A percentile compares a stretch with the other conserved stretches of the same genome.
Evolutionary conservation across 2,113 vertebrate genomes (phyloP).

Genomic region (Cromileptes altivelis): DNA sequence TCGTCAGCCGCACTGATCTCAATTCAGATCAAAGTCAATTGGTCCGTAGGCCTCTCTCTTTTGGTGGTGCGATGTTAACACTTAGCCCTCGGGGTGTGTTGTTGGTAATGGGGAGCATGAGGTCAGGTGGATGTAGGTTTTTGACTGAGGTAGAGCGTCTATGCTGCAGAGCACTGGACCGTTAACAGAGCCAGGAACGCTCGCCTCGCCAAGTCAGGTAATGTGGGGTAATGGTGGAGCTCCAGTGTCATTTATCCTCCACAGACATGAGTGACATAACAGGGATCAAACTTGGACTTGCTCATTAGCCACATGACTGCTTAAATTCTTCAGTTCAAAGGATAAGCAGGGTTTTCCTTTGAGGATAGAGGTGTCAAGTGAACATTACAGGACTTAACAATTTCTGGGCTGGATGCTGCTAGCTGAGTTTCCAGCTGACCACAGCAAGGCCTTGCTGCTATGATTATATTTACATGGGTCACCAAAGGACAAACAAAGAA

Average conservation of each 20-base stretch:
- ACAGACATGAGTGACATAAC: conserved; percentile 7
- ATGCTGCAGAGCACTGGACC: conserved; percentile 34
- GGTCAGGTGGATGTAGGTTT: conserved; percentile 63
- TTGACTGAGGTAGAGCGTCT: conserved; percentile 15
- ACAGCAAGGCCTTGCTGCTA: neutral
- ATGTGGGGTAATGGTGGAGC: conserved; percentile 20
- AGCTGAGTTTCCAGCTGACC: neutral
- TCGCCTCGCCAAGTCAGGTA: conserved; percentile 20
- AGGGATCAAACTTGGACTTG: conserved; percentile 42
- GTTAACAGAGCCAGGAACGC: conserved; percentile 12
- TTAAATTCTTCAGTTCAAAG: conserved; percentile 52
- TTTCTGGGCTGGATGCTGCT: conserved; percentile 20
- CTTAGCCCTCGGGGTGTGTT: conserved; percentile 64
- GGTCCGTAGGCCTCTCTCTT: conserved; percentile 47
- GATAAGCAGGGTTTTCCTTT: conserved; percentile 25
- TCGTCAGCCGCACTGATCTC: conserved; percentile 60
- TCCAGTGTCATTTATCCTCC: conserved; percentile 43
- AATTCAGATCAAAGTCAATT: conserved; percentile 69
- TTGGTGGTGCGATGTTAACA: conserved; percentile 55
- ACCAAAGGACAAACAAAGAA: neutral
- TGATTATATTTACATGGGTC: conserved; percentile 1
- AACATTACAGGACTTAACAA: neutral
- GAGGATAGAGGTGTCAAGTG: conserved; percentile 32
- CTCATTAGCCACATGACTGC: conserved; percentile 33
- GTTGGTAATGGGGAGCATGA: conserved; percentile 69